phyloP scores from a whole-genome alignment of 2,113 vertebrate genomes.

The Tupaia chinensis region DNA sequence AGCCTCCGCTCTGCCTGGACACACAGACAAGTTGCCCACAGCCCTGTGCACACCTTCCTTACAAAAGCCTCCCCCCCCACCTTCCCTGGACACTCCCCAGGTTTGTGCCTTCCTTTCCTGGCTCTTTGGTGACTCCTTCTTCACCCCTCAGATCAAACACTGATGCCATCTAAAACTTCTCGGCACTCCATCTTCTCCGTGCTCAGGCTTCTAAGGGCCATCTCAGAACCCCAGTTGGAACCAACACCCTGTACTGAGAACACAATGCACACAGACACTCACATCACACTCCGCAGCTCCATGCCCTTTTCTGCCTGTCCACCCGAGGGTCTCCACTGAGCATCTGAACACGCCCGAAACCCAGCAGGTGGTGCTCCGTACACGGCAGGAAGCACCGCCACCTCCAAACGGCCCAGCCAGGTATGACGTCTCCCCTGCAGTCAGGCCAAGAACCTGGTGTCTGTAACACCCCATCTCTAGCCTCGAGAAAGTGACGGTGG shows the following conservation, averaged over 20 bases:
- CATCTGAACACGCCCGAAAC: background rate
- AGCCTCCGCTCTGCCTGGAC: background rate
- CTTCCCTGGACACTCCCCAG: background rate
- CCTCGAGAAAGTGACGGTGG: background rate
- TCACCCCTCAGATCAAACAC: background rate
- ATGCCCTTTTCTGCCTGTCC: background rate
- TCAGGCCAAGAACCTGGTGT: background rate
- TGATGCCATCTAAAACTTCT: background rate
- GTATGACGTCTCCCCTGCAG: background rate
- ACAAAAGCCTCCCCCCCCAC: background rate
- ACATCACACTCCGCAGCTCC: background rate
- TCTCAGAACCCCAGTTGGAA: background rate
- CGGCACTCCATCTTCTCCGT: background rate
- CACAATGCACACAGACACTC: accelerated
- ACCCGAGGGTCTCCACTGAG: background rate
- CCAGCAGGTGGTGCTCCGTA: background rate
- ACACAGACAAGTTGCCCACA: accelerated
- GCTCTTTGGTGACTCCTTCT: background rate
- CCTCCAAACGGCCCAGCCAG: background rate
- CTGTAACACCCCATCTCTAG: background rate
- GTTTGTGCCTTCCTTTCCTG: background rate
- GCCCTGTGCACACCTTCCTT: background rate
- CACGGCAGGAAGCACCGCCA: background rate
- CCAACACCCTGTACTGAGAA: background rate
- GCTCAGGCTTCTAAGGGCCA: background rate